Percentiles rank a stretch among this genome's conserved stretches.
Evolutionary conservation across 1,140 invertebrate genomes (phyloP).

Genomic region (Tachypleus tridentatus): DNA sequence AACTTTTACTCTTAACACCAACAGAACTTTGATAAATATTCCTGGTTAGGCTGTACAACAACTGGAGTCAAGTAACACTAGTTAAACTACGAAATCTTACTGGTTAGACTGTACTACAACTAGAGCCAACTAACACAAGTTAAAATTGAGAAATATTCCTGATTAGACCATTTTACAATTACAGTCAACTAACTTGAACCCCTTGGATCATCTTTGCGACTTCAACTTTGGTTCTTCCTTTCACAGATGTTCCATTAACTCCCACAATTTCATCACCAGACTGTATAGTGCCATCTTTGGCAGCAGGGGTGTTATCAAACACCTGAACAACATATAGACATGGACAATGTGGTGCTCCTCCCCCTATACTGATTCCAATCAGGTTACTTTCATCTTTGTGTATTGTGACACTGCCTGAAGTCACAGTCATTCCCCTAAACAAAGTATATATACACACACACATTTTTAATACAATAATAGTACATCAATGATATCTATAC

Average conservation of each 20-base stretch:
- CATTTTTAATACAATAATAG: no score
- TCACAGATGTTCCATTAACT: conserved; percentile 81
- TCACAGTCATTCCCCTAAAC: conserved; percentile 90
- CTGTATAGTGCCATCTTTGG: conserved; percentile 76
- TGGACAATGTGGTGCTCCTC: conserved; percentile 88
- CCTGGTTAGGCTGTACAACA: no score
- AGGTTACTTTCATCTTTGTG: conserved; percentile 89
- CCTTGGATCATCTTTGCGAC: conserved; percentile 97
- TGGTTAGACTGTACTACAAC: no score
- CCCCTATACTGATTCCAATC: conserved; percentile 96
- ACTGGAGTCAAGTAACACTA: no score
- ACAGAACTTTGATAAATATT: no score
- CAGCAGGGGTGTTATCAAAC: conserved; percentile 93
- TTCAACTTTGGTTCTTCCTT: conserved; percentile 94
- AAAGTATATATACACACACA: background rate
- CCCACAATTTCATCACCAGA: conserved; percentile 93
- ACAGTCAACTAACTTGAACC: conserved; percentile 46
- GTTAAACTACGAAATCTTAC: no score
- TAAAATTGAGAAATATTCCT: no score
- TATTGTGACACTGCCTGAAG: conserved; percentile 80
- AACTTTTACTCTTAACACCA: no score
- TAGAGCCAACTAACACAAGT: no score
- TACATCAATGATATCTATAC: no score
- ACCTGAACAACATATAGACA: conserved; percentile 95
- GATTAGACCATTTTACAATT: no score